Conservation (phyloP, 2,113 vertebrate genomes). For the Psephotus haematonotus region DNA sequence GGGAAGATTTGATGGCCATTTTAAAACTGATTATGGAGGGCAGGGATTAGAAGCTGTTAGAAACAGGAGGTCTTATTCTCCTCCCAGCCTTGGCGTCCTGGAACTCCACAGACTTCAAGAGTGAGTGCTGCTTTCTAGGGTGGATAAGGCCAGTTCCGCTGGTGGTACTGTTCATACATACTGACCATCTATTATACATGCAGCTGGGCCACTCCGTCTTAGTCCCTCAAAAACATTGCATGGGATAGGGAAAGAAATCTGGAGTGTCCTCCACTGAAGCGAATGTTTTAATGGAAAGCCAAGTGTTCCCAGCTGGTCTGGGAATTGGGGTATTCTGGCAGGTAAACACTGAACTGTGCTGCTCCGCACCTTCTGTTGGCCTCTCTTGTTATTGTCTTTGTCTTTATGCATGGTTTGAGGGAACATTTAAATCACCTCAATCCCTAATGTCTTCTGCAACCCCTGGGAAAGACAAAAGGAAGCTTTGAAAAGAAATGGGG, state of each 20-base stretch:
- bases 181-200: not conserved
- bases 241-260: not conserved
- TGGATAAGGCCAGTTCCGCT: not conserved
- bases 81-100: not conserved
- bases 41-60: conserved; percentile 49
- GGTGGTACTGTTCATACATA: not conserved
- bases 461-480: not conserved
- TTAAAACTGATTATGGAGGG: conserved; percentile 64
- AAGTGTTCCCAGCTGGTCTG: not conserved
- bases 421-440: not conserved
- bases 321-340: not conserved
- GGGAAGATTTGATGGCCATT: conserved; percentile 69
- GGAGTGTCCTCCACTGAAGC: not conserved
- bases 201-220: not conserved
- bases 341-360: not conserved
- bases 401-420: not conserved
- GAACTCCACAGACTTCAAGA: not conserved
- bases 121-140: not conserved
- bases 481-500: not conserved
- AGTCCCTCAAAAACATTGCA: not conserved
- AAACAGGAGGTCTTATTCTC: conserved; percentile 4
- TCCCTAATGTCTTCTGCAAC: not conserved
- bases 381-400: not conserved
- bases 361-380: not conserved
- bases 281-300: not conserved